Percentiles rank a stretch among this genome's conserved stretches.
phyloP scores from a whole-genome alignment of 2,888 invertebrate genomes.

The Oscheius sp. region DNA sequence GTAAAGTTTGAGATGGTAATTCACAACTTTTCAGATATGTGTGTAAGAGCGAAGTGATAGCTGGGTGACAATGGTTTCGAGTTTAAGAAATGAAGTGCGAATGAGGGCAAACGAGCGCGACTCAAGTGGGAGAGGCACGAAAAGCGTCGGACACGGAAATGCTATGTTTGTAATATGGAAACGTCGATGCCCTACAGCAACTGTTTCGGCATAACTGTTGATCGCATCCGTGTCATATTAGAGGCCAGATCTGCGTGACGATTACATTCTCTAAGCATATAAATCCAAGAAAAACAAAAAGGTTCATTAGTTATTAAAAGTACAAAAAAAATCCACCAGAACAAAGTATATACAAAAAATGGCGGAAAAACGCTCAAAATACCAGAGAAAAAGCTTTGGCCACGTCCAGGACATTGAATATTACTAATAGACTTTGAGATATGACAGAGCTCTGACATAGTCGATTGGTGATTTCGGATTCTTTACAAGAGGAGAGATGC shows the following conservation, averaged over 20 bases:
- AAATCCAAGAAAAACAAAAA: conserved; percentile 1
- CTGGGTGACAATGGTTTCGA: neutral
- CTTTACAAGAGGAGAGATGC: too few relatives aligned
- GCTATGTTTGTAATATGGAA: conserved; percentile 20
- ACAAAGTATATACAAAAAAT: conserved; percentile 31
- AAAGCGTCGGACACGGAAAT: conserved; percentile 35
- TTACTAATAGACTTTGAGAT: conserved; percentile 26
- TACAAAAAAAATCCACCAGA: conserved; percentile 15
- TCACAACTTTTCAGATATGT: too few relatives aligned
- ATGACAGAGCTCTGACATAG: conserved; percentile 36
- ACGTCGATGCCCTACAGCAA: conserved; percentile 28
- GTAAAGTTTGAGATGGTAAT: too few relatives aligned
- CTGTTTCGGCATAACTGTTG: conserved; percentile 27
- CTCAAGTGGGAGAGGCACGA: conserved; percentile 32
- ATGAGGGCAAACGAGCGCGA: conserved; percentile 29
- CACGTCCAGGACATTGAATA: conserved; percentile 20
- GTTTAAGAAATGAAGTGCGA: conserved; percentile 32
- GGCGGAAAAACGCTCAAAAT: conserved; percentile 17
- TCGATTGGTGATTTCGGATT: neutral
- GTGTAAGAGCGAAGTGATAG: neutral
- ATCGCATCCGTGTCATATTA: conserved; percentile 31
- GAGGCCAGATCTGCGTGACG: conserved; percentile 28
- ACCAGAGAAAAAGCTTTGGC: conserved; percentile 29
- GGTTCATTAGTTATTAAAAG: conserved; percentile 5
- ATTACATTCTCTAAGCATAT: conserved; percentile 10